A percentile compares a stretch with the other conserved stretches of the same genome.
These are phyloP conservation scores for Caerostris darwini DNA, from an alignment of 1,140 invertebrate species.

Conservation along the genomic window DNA sequence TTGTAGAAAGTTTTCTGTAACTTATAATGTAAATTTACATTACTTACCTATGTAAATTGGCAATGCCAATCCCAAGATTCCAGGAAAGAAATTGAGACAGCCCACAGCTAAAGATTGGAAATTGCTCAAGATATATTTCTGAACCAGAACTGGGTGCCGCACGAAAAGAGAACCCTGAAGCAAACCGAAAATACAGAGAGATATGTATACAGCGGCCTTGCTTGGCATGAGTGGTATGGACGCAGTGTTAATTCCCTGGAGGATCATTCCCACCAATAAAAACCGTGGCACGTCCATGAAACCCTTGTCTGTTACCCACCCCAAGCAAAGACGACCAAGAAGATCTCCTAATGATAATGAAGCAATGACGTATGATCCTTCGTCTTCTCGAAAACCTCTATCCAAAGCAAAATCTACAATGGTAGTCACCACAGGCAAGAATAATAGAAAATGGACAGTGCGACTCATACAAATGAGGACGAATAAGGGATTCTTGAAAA, in stretches of 20 bases:
- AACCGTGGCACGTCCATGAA: not conserved
- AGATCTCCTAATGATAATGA: constrained; percentile 43
- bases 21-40: no score
- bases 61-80: constrained; percentile 30
- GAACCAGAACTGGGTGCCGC: constrained; percentile 4
- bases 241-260: constrained; percentile 33
- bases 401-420: constrained; percentile 50
- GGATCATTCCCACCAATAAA: constrained; percentile 15
- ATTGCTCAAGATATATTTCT: not conserved
- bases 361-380: constrained; percentile 47
- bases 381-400: constrained; percentile 27
- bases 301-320: constrained; percentile 38
- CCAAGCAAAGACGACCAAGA: constrained; percentile 25
- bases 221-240: not conserved
- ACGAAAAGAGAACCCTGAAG: constrained; percentile 12
- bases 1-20: no score
- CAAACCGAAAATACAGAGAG: not conserved
- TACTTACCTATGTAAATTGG: constrained; percentile 55
- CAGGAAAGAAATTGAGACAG: constrained; percentile 45
- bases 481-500: constrained; percentile 50
- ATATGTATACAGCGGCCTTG: not conserved
- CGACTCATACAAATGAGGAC: constrained; percentile 1
- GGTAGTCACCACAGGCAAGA: constrained; percentile 22
- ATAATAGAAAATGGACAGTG: constrained; percentile 34
- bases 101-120: constrained; percentile 46